A percentile compares a stretch with the other conserved stretches of the same genome.
Conservation (phyloP, 2,888 invertebrate species). For the Catotricha subobsoleta region DNA sequence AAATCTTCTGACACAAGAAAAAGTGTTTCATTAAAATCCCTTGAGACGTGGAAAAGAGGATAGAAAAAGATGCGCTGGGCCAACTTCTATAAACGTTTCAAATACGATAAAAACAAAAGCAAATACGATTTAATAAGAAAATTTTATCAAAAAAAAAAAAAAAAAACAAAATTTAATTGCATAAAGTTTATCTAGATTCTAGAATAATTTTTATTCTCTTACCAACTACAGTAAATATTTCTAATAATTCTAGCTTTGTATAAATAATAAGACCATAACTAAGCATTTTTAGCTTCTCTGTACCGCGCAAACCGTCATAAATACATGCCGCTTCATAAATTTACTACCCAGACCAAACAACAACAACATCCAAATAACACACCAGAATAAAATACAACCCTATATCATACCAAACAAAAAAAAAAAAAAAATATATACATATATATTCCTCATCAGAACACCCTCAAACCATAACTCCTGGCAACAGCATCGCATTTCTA, state of each 20-base stretch:
- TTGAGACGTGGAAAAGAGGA: not conserved
- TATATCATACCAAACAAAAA: constrained; percentile 1
- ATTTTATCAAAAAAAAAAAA: no score
- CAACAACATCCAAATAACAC: not conserved
- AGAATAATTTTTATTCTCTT: no score
- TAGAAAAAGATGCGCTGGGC: no score
- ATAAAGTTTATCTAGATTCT: no score
- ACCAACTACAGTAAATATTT: no score
- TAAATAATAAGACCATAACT: constrained; percentile 1
- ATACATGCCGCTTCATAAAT: constrained; percentile 1
- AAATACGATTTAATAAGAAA: no score
- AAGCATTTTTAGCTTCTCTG: constrained; percentile 1
- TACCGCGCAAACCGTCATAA: constrained; percentile 1
- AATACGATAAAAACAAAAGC: no score
- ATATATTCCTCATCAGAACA: not conserved
- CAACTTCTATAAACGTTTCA: no score
- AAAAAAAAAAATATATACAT: not conserved
- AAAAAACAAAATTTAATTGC: no score
- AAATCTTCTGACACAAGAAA: not conserved
- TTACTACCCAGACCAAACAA: constrained; percentile 4
- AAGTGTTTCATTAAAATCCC: constrained; percentile 5
- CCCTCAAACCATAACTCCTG: not conserved
- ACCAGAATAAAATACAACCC: no score
- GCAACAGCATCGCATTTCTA: not conserved
- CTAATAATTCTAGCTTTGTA: not conserved